These are phyloP conservation scores for Fulica atra DNA, from an alignment of 2,113 vertebrate species.

Conservation along the genomic window DNA sequence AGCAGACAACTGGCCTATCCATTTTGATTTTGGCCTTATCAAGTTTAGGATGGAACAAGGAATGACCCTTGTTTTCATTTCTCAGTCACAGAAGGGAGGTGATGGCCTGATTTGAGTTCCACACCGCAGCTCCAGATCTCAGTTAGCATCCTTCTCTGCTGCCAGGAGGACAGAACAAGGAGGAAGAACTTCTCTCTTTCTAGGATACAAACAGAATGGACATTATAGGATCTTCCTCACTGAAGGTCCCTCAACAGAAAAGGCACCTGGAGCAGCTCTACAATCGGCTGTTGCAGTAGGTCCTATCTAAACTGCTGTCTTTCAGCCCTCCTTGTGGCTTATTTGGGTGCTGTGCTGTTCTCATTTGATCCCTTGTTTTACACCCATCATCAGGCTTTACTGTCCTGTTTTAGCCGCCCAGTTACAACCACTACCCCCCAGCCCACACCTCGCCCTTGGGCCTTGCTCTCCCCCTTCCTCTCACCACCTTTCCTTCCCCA, in stretches of 20 bases:
- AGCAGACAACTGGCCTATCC: neutral
- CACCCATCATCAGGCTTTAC: neutral
- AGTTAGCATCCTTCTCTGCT: neutral
- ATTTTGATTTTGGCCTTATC: neutral
- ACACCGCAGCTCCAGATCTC: neutral
- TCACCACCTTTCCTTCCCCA: neutral
- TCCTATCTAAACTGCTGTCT: neutral
- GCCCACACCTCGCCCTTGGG: neutral
- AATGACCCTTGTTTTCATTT: neutral
- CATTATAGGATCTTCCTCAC: neutral
- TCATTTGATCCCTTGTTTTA: rapidly evolving
- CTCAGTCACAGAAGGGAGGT: neutral
- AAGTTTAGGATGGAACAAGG: neutral
- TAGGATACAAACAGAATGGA: neutral
- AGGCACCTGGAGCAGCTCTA: neutral
- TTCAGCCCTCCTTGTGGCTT: neutral
- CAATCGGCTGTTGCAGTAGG: neutral
- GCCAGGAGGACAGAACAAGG: neutral
- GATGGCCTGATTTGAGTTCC: neutral
- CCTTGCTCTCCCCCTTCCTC: neutral
- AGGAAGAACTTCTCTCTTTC: neutral
- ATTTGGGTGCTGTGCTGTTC: neutral
- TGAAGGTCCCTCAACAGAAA: neutral
- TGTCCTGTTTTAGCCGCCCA: neutral
- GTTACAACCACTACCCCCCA: neutral